Evolutionary conservation across 2,113 vertebrate genomes (phyloP), one percentile per base, ranked within the genome.

Genomic region (Beaufortia kweichowensis): DNA sequence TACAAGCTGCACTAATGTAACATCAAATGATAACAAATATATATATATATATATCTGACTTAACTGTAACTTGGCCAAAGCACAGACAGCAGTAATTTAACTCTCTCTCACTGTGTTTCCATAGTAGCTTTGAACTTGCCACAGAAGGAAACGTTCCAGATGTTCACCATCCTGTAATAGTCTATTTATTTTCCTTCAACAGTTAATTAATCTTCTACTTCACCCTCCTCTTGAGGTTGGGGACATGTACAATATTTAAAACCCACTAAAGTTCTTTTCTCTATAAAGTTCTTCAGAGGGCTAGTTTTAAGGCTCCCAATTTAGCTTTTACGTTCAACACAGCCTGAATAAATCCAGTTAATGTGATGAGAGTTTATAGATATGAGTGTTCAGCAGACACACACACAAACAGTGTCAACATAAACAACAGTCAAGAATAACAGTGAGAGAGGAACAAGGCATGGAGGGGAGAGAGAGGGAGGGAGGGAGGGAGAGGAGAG

Each of bases 71-170:
- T 67, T 15, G 48, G 43, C 28, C 26, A 70, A 56, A 35, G 31
- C 2, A 70, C 48, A 28, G 39, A 67, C 24, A 55, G 28, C 17
- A 33, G 10, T n/a, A 3, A 50, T 19, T 31, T n/a, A 24, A 23
- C 29, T 56, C 21, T 57, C 21, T 56, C 23, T 11, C 29, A 35
- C n/a, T n/a, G 21, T 90, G 89, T 90, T 91, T 92, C 90, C 90
- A 87, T 86, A 89, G 87, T 56, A 82, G 89, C 91, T 93, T 92
- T 91, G 91, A 92, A 91, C 90, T 88, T 79, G 81, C 89, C 91
- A 85, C 89, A 89, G 83, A 84, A 85, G 86, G 86, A 81, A 75
- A 85, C 90, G 78, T 78, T 79, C 87, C 92, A 93, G 88, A 85
- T 91, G 91, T 87, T 88, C 83, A 81, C 79, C 84, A 86, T 91